Percentiles rank a stretch among this genome's conserved stretches.
Evolutionary conservation across 2,113 vertebrate genomes (phyloP).

Genomic region (Python bivittatus): DNA sequence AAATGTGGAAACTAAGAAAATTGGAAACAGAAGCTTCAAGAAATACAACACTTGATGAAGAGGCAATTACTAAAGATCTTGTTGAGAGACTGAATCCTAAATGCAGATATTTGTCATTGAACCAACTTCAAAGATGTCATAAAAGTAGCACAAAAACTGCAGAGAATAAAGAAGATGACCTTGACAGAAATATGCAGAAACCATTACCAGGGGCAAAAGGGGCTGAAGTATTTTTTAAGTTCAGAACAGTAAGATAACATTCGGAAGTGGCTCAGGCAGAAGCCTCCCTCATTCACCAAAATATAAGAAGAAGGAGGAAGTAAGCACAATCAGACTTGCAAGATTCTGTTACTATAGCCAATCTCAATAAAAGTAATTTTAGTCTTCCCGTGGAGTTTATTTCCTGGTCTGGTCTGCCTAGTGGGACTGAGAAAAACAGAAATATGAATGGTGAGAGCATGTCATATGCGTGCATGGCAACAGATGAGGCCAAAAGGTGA

Average conservation of each 20-base stretch:
- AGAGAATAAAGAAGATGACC: no score
- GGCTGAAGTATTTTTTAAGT: neutral
- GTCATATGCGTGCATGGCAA: no score
- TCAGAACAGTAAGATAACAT: neutral
- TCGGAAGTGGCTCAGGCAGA: neutral
- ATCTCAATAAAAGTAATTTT: neutral
- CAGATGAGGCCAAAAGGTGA: neutral
- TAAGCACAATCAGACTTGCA: neutral
- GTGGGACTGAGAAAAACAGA: neutral
- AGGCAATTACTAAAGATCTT: neutral
- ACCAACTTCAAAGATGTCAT: no score
- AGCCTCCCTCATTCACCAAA: neutral
- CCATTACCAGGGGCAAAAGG: neutral
- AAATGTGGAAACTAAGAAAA: neutral
- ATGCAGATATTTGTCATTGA: neutral
- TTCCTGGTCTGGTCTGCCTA: neutral
- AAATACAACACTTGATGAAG: neutral
- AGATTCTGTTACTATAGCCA: neutral
- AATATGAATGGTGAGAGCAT: neutral
- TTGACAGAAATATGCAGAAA: no score
- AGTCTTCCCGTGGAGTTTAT: neutral
- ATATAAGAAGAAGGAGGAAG: neutral
- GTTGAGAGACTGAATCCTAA: neutral
- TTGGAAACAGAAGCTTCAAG: neutral
- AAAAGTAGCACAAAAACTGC: no score